A percentile compares a stretch with the other conserved stretches of the same genome.
These are phyloP conservation scores for Agonopterix arenella DNA, from an alignment of 2,888 invertebrate genomes.

Conservation along the genomic window DNA sequence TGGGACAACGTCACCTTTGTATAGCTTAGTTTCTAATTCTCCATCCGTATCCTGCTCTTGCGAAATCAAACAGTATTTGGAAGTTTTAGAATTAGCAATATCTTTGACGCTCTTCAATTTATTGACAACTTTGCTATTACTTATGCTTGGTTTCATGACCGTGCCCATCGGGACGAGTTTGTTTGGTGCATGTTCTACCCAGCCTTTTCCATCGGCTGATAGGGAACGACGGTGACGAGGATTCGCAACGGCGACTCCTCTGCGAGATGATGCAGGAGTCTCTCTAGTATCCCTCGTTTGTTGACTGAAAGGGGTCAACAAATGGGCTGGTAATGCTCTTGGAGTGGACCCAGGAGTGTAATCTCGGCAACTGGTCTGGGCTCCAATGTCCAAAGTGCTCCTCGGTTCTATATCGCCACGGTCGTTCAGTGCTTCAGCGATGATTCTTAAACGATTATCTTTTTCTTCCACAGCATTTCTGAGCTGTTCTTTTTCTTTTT, in stretches of 20 bases:
- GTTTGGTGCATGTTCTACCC: constrained; percentile 93
- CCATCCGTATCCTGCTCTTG: constrained; percentile 96
- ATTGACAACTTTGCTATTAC: constrained; percentile 88
- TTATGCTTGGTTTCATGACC: constrained; percentile 90
- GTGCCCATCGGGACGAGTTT: constrained; percentile 91
- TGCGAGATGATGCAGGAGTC: constrained; percentile 52
- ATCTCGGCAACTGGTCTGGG: constrained; percentile 51
- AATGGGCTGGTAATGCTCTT: constrained; percentile 60
- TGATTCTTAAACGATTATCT: constrained; percentile 62
- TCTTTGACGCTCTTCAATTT: constrained; percentile 88
- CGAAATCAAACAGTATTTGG: constrained; percentile 94
- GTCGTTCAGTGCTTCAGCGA: constrained; percentile 53
- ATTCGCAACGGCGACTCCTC: constrained; percentile 83
- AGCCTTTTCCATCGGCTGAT: constrained; percentile 85
- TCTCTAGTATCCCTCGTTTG: constrained; percentile 37
- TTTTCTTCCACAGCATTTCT: constrained; percentile 58
- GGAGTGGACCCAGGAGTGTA: constrained; percentile 67
- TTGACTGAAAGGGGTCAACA: constrained; percentile 57
- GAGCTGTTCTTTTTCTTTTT: constrained; percentile 50
- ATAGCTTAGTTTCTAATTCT: constrained; percentile 93
- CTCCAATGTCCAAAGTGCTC: constrained; percentile 47
- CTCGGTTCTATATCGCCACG: constrained; percentile 39
- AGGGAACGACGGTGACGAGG: constrained; percentile 87
- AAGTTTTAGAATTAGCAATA: constrained; percentile 81
- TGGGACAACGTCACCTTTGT: constrained; percentile 96